phyloP scores from a whole-genome alignment of 1,140 invertebrate species.

The Sinonovacula constricta region DNA sequence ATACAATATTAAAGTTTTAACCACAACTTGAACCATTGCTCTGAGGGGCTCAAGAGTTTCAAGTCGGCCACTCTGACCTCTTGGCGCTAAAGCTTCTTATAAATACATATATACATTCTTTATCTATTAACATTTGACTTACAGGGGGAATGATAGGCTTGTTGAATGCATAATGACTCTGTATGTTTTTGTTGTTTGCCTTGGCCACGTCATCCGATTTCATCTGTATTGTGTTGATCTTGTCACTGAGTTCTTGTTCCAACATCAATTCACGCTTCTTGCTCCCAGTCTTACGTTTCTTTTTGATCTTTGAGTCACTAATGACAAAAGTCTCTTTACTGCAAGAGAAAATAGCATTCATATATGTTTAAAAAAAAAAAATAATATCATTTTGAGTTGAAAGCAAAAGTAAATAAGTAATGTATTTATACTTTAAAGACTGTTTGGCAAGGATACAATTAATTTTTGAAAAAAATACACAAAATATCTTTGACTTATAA shows the following conservation, averaged over 20 bases:
- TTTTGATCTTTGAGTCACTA: constrained; percentile 69
- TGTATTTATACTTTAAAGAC: too few species aligned
- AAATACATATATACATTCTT: neutral
- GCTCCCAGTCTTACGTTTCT: constrained; percentile 66
- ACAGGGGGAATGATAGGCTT: constrained; percentile 71
- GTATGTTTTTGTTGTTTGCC: constrained; percentile 56
- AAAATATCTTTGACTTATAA: too few species aligned
- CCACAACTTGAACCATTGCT: too few species aligned
- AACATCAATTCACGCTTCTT: constrained; percentile 64
- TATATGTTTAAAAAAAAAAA: too few species aligned
- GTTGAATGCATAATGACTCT: constrained; percentile 73
- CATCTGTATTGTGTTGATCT: constrained; percentile 12
- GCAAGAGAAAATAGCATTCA: constrained; percentile 19
- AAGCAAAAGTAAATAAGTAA: too few species aligned
- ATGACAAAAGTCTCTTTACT: constrained; percentile 72
- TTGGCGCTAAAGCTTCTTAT: too few species aligned
- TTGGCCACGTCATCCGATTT: constrained; percentile 36
- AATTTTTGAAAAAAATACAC: too few species aligned
- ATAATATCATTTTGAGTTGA: too few species aligned
- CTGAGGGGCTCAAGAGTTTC: too few species aligned
- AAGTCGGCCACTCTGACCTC: too few species aligned
- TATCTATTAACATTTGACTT: constrained; percentile 43
- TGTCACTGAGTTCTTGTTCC: constrained; percentile 61
- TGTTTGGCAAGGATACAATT: too few species aligned
- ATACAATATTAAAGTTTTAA: too few species aligned